Evolutionary conservation across 1,140 invertebrate species (phyloP), one percentile per base, ranked within the genome.

Genomic region (Microplitis demolitor): DNA sequence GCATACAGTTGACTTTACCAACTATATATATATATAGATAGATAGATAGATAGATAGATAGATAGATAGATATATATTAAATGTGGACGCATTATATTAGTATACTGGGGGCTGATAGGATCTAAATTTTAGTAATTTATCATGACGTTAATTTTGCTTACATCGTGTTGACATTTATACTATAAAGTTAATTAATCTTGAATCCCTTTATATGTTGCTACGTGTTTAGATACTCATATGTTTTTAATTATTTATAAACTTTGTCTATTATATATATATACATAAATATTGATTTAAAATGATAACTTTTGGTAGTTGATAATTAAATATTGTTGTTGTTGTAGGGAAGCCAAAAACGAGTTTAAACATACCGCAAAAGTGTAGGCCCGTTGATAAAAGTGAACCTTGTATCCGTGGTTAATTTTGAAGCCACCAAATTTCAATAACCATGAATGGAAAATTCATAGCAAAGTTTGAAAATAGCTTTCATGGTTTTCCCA

Each of bases 51-150:
- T 14, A 24, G 2, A 24, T 4, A 13, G 66, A 13, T 6, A 14
- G 2, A 24, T 4, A 13, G 66, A 13, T 6, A 14, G 31, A 33
- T 66, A 58, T 53, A 39, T 24, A 24, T 24, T 24, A 24, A 24
- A 24, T 24, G 24, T 24, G 24, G 31, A 45, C 34, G 4, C 9
- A 56, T 8, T 24, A 37, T n/a, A 24, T 39, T 64, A n/a, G n/a
- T n/a, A n/a, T n/a, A 74, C 66, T 62, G 35, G 45, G 71, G 63
- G 61, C 24, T 60, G 71, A 75, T 74, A 69, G 34, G 14, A 76
- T 69, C 39, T 66, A 53, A 69, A 74, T 69, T 72, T 72, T 8
- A 33, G 66, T 71, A 11, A 76, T 76, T 74, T 76, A 76, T 76
- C 71, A 50, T 64, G 9, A n/a, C 14, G 9, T 14, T 34, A 64